Percentiles rank a stretch among this genome's conserved stretches.
Conservation (phyloP, 2,888 invertebrate genomes). For the Pyrrhia umbra region DNA sequence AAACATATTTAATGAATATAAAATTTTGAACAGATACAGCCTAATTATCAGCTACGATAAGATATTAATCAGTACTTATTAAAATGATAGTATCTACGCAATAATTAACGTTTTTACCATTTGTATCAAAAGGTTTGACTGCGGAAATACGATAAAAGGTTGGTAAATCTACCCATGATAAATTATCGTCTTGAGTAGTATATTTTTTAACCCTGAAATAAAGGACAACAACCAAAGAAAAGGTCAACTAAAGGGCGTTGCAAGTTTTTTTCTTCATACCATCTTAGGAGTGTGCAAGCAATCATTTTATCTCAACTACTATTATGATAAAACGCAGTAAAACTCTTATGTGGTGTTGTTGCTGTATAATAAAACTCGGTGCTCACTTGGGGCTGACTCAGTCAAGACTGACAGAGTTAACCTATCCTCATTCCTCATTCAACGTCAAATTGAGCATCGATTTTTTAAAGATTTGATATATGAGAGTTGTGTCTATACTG, state of each 20-base stretch:
- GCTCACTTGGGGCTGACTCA: slow-evolving; percentile 14
- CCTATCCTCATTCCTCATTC: slow-evolving; percentile 1
- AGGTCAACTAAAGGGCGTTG: slow-evolving; percentile 57
- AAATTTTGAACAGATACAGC: background rate
- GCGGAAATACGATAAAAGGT: slow-evolving; percentile 19
- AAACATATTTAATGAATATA: background rate
- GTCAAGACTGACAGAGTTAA: slow-evolving; percentile 19
- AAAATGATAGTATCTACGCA: slow-evolving; percentile 17
- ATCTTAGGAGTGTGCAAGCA: slow-evolving; percentile 42
- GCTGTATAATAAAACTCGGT: background rate
- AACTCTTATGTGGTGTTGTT: slow-evolving; percentile 1
- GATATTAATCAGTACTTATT: slow-evolving; percentile 2
- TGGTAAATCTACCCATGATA: slow-evolving; percentile 28
- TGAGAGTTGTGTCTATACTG: background rate
- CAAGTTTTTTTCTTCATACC: slow-evolving; percentile 49
- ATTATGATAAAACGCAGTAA: slow-evolving; percentile 29
- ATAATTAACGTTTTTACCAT: slow-evolving; percentile 10
- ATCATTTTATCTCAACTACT: slow-evolving; percentile 29
- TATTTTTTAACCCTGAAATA: slow-evolving; percentile 47
- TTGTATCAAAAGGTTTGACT: slow-evolving; percentile 20
- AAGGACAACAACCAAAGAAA: slow-evolving; percentile 53
- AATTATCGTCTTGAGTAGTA: slow-evolving; percentile 5
- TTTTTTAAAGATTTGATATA: slow-evolving; percentile 12
- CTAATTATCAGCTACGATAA: background rate
- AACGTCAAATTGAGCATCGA: slow-evolving; percentile 2